Evolutionary conservation across 2,888 invertebrate species (phyloP).

Genomic region (Volucella zonaria): DNA sequence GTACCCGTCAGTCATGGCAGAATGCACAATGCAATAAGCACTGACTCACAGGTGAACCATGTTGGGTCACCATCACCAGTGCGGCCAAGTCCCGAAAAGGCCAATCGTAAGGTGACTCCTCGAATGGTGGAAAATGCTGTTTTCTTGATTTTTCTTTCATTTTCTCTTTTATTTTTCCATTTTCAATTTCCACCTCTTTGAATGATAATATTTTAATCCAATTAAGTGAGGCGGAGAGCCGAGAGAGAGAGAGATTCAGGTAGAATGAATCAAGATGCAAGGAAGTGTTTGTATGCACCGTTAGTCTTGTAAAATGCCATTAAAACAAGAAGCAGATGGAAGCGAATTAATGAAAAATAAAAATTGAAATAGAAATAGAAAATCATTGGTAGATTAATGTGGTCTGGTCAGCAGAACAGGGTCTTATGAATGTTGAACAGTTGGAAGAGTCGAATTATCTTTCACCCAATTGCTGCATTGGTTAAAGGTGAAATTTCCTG

Average conservation of each 20-base stretch:
- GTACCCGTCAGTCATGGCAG: slow-evolving; percentile 1
- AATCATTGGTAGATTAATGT: slow-evolving; percentile 38
- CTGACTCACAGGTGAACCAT: slow-evolving; percentile 42
- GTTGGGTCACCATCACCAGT: slow-evolving; percentile 45
- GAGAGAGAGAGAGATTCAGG: slow-evolving; percentile 24
- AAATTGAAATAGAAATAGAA: slow-evolving; percentile 10
- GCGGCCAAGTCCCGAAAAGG: slow-evolving; percentile 34
- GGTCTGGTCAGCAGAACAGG: slow-evolving; percentile 21
- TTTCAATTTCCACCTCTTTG: neutral
- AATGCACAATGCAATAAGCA: slow-evolving; percentile 37
- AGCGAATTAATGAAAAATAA: neutral
- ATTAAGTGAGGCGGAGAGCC: slow-evolving; percentile 29
- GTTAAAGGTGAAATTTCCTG: slow-evolving; percentile 37
- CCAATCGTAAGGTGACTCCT: slow-evolving; percentile 33
- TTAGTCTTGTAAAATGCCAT: slow-evolving; percentile 39
- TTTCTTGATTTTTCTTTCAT: slow-evolving; percentile 39
- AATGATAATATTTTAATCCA: slow-evolving; percentile 52
- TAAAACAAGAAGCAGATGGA: neutral
- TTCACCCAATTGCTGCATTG: slow-evolving; percentile 7
- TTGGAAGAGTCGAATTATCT: slow-evolving; percentile 18
- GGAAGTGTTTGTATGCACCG: slow-evolving; percentile 46
- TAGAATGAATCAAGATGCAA: slow-evolving; percentile 21
- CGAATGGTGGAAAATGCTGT: slow-evolving; percentile 16
- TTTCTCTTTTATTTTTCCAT: slow-evolving; percentile 12
- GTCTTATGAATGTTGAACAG: slow-evolving; percentile 15